phyloP scores from a whole-genome alignment of 1,140 invertebrate species.

The Campoletis sonorensis region DNA sequence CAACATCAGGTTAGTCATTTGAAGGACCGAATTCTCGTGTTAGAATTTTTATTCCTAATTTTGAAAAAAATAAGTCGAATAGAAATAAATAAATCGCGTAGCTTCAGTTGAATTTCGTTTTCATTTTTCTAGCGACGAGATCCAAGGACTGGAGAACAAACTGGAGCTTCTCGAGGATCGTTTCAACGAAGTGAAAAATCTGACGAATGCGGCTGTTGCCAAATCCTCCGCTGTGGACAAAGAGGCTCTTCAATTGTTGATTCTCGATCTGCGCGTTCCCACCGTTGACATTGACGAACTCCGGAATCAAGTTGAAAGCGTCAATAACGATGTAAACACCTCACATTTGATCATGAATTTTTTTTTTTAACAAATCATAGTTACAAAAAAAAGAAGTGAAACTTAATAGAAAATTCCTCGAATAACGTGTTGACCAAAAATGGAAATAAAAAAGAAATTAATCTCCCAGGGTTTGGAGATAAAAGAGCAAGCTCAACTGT shows the following conservation, averaged over 20 bases:
- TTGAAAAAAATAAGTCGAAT: not conserved
- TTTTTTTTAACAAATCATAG: too few species aligned
- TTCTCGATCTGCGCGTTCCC: conserved; percentile 86
- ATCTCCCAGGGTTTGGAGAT: conserved; percentile 77
- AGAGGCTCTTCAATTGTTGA: conserved; percentile 87
- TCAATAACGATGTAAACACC: conserved; percentile 79
- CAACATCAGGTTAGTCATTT: conserved; percentile 84
- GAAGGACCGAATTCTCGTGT: too few species aligned
- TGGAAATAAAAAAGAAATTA: too few species aligned
- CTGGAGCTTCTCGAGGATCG: conserved; percentile 76
- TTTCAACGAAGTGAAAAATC: conserved; percentile 78
- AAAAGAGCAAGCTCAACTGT: conserved; percentile 81
- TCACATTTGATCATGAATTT: not conserved
- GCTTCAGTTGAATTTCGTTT: too few species aligned
- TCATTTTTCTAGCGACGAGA: conserved; percentile 79
- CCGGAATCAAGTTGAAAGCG: conserved; percentile 80
- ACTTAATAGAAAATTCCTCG: not conserved
- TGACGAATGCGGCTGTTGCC: conserved; percentile 84
- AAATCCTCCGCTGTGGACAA: conserved; percentile 86
- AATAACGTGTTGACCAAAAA: too few species aligned
- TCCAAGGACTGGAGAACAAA: conserved; percentile 81
- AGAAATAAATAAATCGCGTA: too few species aligned
- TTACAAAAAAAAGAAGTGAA: not conserved
- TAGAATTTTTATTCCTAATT: too few species aligned
- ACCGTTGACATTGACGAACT: conserved; percentile 84